Evolutionary conservation across 2,113 vertebrate species (phyloP).

Genomic region (Pseudopipra pipra): DNA sequence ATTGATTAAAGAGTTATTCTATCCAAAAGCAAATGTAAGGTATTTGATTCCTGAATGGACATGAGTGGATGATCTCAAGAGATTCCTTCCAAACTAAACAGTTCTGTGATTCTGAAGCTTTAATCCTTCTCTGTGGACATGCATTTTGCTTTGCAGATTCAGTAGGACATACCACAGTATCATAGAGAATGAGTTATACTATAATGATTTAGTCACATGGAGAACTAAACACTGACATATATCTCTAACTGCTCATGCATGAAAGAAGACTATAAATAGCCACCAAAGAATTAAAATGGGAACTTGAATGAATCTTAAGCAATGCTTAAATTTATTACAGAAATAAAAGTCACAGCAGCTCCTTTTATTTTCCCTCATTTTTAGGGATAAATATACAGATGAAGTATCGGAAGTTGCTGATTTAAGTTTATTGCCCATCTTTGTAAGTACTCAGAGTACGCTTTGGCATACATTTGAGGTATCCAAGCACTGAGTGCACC

Average conservation of each 20-base stretch:
- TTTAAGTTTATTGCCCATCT: neutral
- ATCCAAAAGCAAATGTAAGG: neutral
- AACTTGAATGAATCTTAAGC: neutral
- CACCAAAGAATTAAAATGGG: neutral
- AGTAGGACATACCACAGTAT: neutral
- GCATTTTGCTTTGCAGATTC: neutral
- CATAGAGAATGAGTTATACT: neutral
- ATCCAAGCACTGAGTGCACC: neutral
- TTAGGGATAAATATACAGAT: neutral
- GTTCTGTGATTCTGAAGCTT: neutral
- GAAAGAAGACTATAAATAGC: neutral
- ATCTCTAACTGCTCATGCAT: neutral
- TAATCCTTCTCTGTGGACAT: neutral
- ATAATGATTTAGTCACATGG: neutral
- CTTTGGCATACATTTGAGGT: neutral
- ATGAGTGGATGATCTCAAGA: neutral
- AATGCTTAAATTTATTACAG: neutral
- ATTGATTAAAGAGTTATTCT: neutral
- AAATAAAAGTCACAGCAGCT: neutral
- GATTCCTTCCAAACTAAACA: fast-evolving
- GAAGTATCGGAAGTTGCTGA: neutral
- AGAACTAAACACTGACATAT: neutral
- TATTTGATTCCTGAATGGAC: neutral
- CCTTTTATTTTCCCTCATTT: neutral
- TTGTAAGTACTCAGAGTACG: neutral